Evolutionary conservation across 2,797 vertebrate species (phyloP), one percentile per base, ranked within the genome.

Genomic region (Halcyon badia): DNA sequence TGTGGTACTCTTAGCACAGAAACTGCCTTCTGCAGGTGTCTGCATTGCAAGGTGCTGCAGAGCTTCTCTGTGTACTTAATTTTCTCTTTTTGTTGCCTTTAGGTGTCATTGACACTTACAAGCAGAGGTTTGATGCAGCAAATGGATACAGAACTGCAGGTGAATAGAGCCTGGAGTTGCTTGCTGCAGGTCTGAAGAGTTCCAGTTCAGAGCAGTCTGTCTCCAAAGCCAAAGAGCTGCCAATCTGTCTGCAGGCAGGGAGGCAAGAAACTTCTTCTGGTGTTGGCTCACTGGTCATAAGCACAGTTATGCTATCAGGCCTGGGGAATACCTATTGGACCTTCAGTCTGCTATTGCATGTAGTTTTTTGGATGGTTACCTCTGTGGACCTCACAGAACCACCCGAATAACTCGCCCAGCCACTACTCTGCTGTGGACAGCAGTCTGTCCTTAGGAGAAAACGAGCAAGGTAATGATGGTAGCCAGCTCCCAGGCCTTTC

Each of bases 81-180:
- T 20, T 31, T 82, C 4, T 76, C 1, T 28, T 81, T 91, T 65
- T 81, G 12, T 88, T 91, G 62, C 39, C 39, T 73, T 87, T 86
- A 41, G 33, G 22, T 83, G 52, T 83, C 46, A 4, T 2, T 46
- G 49, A 14, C 84, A 14, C 30, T 82, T 62, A 30, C 89, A 65
- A 79, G 7, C 15, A 58, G n/a, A 60, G 25, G 17, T 77, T 80
- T 64, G 65, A 39, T 60, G 10, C 57, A 71, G 15, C 30, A 54
- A 51, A 72, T 18, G 37, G 24, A 30, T 28, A 9, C 0, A 0
- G 41, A 83, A 42, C 28, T 76, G 33, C 0, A 0, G 15, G 5
- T 52, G 26, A 56, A 18, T 9, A n/a, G 42, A 70, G 18, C 21
- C 15, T 60, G 73, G 9, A 61, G 51, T 28, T 89, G 37, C 17